Evolutionary conservation across 2,888 invertebrate species (phyloP), one percentile per base, ranked within the genome.

Genomic region (Mesorhabditis belari): DNA sequence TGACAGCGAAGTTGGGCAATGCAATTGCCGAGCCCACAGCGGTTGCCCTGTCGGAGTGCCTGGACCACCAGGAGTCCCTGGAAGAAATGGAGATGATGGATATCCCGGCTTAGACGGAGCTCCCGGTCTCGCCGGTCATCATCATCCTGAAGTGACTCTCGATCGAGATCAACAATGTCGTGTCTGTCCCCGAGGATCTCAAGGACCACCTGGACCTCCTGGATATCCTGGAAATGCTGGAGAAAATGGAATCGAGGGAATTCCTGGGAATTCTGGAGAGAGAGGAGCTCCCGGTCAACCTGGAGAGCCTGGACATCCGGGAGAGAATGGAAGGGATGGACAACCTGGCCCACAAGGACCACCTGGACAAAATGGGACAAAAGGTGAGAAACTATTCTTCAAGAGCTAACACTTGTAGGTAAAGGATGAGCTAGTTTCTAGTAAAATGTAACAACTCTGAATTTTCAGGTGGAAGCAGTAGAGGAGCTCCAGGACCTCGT

Each of bases 201-300:
- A 65, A 50, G 71, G 71, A 63, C 60, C 70, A 21, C 61, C 65
- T 26, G 67, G 65, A 49, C 51, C 61, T 19, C 55, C 61, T 4
- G 67, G 67, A 25, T 49, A 63, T 49, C 59, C 59, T 28, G 71
- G 71, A 62, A 50, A 51, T 25, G 62, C 69, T 55, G 71, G 71
- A 60, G 57, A 60, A 19, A 61, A 57, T 21, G 71, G 67, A 56
- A 57, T 57, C 24, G 64, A 58, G 23, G 71, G 69, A 44, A 28
- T 25, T 19, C 66, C 65, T 58, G 70, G 70, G 61, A 55, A 59
- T 44, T 55, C 63, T 12, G 71, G 69, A 58, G 60, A 60, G 51
- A 59, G 58, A 35, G 70, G 70, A 62, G 58, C 61, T 28, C 62
- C 66, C 6, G 68, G 68, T 62, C 61, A 64, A 44, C 66, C 66